These are phyloP conservation scores for Pachyuromys duprasi DNA, from an alignment of 2,797 vertebrate species.

Conservation along the genomic window DNA sequence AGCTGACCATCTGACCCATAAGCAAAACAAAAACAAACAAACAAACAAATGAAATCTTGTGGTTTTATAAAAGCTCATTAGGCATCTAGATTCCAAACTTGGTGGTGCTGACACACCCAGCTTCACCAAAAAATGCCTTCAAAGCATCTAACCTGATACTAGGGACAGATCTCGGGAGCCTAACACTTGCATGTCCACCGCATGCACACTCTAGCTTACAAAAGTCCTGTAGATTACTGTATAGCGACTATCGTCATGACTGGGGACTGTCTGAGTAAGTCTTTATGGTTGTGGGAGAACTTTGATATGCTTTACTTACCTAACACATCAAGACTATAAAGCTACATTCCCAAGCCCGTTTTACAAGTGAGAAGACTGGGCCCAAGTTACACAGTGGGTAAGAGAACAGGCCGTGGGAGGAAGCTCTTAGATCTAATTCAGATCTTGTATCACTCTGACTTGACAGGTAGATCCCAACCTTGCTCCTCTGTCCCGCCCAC, in stretches of 20 bases:
- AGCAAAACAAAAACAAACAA: neutral
- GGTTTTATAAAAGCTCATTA: neutral
- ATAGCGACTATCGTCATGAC: neutral
- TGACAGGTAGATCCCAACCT: neutral
- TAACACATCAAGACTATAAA: neutral
- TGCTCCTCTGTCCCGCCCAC: rapidly evolving
- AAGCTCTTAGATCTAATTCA: neutral
- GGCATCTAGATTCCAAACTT: neutral
- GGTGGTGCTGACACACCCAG: neutral
- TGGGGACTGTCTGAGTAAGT: neutral
- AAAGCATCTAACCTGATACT: neutral
- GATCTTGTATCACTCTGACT: neutral
- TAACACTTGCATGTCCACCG: rapidly evolving
- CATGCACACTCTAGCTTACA: neutral
- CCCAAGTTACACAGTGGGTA: neutral
- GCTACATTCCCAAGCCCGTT: neutral
- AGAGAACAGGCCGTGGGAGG: too few species aligned
- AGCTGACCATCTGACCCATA: neutral
- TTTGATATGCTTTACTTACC: neutral
- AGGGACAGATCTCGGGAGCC: neutral
- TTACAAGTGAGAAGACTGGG: neutral
- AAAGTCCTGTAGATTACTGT: neutral
- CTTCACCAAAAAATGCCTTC: conserved; percentile 37
- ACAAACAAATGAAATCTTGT: neutral
- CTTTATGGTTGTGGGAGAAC: neutral